Percentiles rank a stretch among this genome's conserved stretches.
Evolutionary conservation across 2,797 vertebrate genomes (phyloP).

Genomic region (Gambelia wislizenii): DNA sequence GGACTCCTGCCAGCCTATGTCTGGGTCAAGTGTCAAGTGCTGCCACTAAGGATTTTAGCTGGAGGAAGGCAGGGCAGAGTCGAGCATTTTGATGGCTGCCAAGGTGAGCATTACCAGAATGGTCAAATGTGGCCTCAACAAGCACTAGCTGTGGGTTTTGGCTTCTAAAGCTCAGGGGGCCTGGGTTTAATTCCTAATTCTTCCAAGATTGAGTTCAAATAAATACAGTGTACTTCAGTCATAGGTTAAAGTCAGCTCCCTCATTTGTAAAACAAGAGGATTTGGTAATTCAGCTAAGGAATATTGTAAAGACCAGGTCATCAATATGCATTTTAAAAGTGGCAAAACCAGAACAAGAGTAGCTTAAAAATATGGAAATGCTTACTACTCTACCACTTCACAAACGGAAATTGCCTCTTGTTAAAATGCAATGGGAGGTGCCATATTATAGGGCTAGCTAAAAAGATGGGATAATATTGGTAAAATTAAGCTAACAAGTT

Average conservation of each 20-base stretch:
- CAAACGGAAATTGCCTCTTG: background rate
- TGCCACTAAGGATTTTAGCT: conserved; percentile 1
- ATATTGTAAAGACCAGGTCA: background rate
- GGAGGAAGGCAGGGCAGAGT: background rate
- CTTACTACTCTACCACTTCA: background rate
- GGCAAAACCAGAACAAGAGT: background rate
- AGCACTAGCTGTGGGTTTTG: background rate
- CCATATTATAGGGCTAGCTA: background rate
- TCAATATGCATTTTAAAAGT: background rate
- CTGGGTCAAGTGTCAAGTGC: conserved; percentile 25
- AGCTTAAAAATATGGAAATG: background rate
- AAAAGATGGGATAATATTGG: background rate
- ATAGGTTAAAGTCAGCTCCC: background rate
- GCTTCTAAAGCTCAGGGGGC: background rate
- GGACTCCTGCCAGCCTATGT: conserved; percentile 17
- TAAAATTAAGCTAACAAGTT: background rate
- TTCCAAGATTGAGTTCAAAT: background rate
- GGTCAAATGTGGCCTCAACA: background rate
- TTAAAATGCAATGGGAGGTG: background rate
- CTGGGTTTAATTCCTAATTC: background rate
- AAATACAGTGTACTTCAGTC: background rate
- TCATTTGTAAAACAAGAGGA: background rate
- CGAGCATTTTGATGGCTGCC: background rate
- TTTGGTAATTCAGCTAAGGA: background rate
- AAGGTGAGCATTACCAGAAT: background rate